A percentile compares a stretch with the other conserved stretches of the same genome.
These are phyloP conservation scores for Camponotus fellah DNA, from an alignment of 2,888 invertebrate species.

Conservation along the genomic window DNA sequence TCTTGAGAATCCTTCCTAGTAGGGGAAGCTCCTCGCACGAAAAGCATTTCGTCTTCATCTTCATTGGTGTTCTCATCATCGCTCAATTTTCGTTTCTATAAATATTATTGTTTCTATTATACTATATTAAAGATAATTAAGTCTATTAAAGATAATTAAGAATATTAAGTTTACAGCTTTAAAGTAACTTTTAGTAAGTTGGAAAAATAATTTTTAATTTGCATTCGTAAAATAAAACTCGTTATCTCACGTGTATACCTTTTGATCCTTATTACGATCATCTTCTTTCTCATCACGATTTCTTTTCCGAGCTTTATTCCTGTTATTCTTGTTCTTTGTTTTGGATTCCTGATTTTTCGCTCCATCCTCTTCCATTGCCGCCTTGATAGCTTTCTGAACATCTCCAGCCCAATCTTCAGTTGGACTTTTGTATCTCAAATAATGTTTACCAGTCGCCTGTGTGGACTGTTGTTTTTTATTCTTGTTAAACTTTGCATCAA, in stretches of 20 bases:
- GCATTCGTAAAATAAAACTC: conserved; percentile 4
- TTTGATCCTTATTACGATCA: conserved; percentile 86
- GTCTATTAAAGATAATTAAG: no score
- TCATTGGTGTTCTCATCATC: conserved; percentile 86
- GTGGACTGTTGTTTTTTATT: conserved; percentile 75
- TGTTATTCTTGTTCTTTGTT: conserved; percentile 79
- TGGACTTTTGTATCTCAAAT: conserved; percentile 86
- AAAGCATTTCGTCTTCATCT: conserved; percentile 93
- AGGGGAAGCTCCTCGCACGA: conserved; percentile 93
- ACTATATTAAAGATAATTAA: no score
- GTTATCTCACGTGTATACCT: conserved; percentile 71
- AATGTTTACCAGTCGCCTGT: conserved; percentile 77
- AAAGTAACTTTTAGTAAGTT: neutral
- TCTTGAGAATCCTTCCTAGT: conserved; percentile 81
- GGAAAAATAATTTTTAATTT: conserved; percentile 20
- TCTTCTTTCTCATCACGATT: conserved; percentile 86
- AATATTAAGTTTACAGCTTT: neutral
- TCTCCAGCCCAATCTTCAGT: conserved; percentile 93
- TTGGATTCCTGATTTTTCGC: conserved; percentile 79
- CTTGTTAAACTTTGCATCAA: conserved; percentile 80
- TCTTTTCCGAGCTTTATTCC: conserved; percentile 81
- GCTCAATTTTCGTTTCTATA: conserved; percentile 87
- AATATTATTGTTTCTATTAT: no score
- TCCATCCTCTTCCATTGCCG: conserved; percentile 91
- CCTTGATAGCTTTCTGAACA: conserved; percentile 93